A percentile compares a stretch with the other conserved stretches of the same genome.
These are phyloP conservation scores for Anableps anableps DNA, from an alignment of 2,797 vertebrate genomes.

Conservation along the genomic window DNA sequence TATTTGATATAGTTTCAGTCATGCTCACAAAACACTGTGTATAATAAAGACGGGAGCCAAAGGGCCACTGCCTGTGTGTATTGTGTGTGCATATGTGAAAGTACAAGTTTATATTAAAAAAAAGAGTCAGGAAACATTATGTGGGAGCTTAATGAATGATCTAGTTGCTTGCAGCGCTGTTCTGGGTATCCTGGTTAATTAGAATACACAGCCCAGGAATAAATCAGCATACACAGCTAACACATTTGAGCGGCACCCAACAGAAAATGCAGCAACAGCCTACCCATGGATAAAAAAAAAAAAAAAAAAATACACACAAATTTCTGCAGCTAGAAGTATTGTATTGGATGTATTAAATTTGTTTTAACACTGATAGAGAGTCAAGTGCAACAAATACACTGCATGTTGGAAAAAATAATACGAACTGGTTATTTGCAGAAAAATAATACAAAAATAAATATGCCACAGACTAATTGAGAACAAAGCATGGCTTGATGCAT, in stretches of 20 bases:
- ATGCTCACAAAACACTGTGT: constrained; percentile 51
- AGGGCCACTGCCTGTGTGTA: not conserved
- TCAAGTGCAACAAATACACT: constrained; percentile 17
- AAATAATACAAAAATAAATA: not conserved
- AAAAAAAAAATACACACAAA: constrained; percentile 30
- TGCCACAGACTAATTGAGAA: not conserved
- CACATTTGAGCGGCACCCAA: constrained; percentile 40
- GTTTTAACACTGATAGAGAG: constrained; percentile 17
- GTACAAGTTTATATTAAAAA: not conserved
- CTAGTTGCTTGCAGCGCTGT: constrained; percentile 33
- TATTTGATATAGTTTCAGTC: constrained; percentile 58
- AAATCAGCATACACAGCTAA: constrained; percentile 53
- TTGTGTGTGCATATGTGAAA: not conserved
- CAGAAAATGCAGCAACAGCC: constrained; percentile 43
- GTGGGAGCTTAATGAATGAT: constrained; percentile 45
- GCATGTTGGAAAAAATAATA: not conserved
- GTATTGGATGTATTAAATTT: constrained; percentile 30
- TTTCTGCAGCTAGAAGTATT: constrained; percentile 10
- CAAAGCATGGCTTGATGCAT: not conserved
- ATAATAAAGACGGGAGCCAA: constrained; percentile 28
- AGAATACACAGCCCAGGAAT: constrained; percentile 52
- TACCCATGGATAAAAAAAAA: constrained; percentile 24
- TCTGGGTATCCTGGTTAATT: constrained; percentile 58
- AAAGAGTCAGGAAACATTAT: constrained; percentile 27
- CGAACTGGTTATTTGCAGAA: not conserved